These are phyloP conservation scores for Sebastiscus albofasciatus DNA, from an alignment of 2,797 vertebrate species.

Conservation along the genomic window DNA sequence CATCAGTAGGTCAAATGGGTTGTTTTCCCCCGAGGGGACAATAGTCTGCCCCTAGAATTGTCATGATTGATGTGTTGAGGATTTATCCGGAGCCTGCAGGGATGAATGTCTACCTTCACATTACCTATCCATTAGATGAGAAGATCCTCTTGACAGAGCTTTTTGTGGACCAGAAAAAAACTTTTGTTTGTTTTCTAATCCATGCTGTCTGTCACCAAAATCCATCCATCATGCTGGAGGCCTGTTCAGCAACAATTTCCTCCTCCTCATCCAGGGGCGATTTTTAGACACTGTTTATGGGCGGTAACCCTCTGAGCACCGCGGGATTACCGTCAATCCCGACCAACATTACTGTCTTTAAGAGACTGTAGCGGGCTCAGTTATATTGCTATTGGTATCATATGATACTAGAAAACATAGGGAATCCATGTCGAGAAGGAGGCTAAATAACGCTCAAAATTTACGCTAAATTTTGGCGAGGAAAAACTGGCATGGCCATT, in stretches of 20 bases:
- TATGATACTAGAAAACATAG: no score
- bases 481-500: no score
- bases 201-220: slow-evolving; percentile 38
- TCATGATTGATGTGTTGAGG: slow-evolving; percentile 71
- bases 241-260: slow-evolving; percentile 4
- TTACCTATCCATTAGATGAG: slow-evolving; percentile 52
- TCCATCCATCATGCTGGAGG: slow-evolving; percentile 50
- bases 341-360: rapidly evolving
- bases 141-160: slow-evolving; percentile 51
- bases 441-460: no score
- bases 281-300: no score
- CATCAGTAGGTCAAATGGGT: slow-evolving; percentile 54
- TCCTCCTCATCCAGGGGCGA: background rate
- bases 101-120: slow-evolving; percentile 56
- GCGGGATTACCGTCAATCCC: no score
- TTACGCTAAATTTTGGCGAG: rapidly evolving
- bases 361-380: no score
- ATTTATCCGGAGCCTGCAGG: slow-evolving; percentile 56
- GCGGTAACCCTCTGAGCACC: no score
- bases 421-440: no score
- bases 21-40: slow-evolving; percentile 58
- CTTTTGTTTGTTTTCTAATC: slow-evolving; percentile 46
- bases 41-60: slow-evolving; percentile 24
- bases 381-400: no score
- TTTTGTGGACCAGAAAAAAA: slow-evolving; percentile 30